Percentiles rank a stretch among this genome's conserved stretches.
These are phyloP conservation scores for Epinotia bilunana DNA, from an alignment of 2,888 invertebrate species.

Conservation along the genomic window DNA sequence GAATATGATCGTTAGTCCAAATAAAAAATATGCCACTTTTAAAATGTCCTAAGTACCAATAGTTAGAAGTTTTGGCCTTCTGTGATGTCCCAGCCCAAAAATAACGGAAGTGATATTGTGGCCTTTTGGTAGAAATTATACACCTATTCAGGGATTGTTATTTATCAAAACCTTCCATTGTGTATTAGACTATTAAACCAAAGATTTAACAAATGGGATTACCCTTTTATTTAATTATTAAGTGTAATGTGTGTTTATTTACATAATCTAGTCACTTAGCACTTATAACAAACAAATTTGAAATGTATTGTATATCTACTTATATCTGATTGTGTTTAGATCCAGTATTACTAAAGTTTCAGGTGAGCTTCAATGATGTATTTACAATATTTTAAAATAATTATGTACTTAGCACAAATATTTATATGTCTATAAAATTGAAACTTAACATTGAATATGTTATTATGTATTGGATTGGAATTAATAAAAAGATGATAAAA, in stretches of 20 bases:
- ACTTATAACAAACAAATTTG: conserved; percentile 5
- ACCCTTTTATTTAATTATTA: conserved; percentile 29
- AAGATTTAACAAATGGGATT: conserved; percentile 30
- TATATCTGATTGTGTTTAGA: conserved; percentile 27
- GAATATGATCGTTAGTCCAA: not conserved
- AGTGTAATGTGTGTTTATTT: conserved; percentile 29
- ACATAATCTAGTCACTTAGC: conserved; percentile 39
- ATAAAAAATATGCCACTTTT: not conserved
- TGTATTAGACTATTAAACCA: conserved; percentile 36
- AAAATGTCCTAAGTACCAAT: not conserved
- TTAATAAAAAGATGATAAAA: conserved; percentile 26
- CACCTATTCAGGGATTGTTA: conserved; percentile 36
- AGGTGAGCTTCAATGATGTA: conserved; percentile 4
- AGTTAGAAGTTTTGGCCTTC: conserved; percentile 19
- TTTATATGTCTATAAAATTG: conserved; percentile 11
- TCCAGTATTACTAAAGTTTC: conserved; percentile 15
- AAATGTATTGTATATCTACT: not conserved
- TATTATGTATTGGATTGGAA: conserved; percentile 23
- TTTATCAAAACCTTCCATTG: conserved; percentile 40
- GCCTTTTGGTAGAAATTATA: conserved; percentile 66
- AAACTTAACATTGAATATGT: conserved; percentile 4
- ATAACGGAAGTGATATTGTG: conserved; percentile 73
- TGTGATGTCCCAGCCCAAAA: conserved; percentile 44
- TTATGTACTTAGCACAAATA: conserved; percentile 12
- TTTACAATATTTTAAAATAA: conserved; percentile 2